phyloP scores from a whole-genome alignment of 2,113 vertebrate species.

The Rhinopomastus cyanomelas region DNA sequence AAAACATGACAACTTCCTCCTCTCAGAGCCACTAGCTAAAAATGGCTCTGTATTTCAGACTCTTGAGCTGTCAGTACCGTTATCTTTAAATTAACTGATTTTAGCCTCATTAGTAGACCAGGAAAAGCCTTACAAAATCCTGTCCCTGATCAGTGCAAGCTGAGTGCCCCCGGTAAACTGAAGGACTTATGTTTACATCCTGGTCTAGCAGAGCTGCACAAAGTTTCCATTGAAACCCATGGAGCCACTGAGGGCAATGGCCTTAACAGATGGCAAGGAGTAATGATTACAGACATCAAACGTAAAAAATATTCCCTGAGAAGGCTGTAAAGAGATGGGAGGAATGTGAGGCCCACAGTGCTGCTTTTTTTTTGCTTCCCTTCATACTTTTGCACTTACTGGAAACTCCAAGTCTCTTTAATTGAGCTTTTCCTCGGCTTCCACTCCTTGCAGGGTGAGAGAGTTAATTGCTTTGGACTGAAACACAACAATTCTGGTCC shows the following conservation, averaged over 20 bases:
- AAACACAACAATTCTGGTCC: neutral
- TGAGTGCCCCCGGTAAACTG: neutral
- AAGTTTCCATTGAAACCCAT: neutral
- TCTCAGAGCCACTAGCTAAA: neutral
- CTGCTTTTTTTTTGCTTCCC: slow-evolving; percentile 39
- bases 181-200: neutral
- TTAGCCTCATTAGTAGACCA: neutral
- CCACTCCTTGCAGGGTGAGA: neutral
- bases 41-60: neutral
- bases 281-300: slow-evolving; percentile 21
- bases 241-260: neutral
- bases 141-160: neutral
- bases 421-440: slow-evolving; percentile 46
- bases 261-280: neutral
- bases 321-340: slow-evolving; percentile 33
- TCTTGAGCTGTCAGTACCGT: neutral
- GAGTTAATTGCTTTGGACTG: slow-evolving; percentile 36
- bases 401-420: neutral
- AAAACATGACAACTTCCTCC: neutral
- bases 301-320: slow-evolving; percentile 4
- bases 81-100: neutral
- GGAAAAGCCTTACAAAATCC: neutral
- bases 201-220: neutral
- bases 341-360: slow-evolving; percentile 11
- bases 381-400: slow-evolving; percentile 30